phyloP scores from a whole-genome alignment of 1,140 invertebrate species.

The Leucophenga varia region DNA sequence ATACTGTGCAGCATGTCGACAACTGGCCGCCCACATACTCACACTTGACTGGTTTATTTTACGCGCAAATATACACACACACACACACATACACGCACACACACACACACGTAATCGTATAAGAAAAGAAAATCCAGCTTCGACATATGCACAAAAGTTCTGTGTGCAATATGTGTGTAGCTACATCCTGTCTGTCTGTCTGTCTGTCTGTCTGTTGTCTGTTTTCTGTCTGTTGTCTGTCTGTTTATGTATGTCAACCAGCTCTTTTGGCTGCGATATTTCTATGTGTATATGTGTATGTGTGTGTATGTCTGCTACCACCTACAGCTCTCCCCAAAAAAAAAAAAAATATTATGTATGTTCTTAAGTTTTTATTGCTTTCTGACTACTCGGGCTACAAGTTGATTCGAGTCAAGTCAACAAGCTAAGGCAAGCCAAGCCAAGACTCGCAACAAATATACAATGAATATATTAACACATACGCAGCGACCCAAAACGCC shows the following conservation, averaged over 20 bases:
- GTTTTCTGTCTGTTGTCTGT: neutral
- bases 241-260: constrained; percentile 32
- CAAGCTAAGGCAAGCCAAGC: constrained; percentile 18
- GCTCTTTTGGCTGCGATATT: no score
- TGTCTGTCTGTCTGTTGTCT: neutral
- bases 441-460: no score
- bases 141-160: constrained; percentile 23
- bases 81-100: constrained; percentile 9
- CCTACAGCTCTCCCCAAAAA: no score
- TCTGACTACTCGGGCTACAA: constrained; percentile 45
- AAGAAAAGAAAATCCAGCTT: constrained; percentile 29
- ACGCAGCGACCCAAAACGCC: constrained; percentile 7
- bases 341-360: no score
- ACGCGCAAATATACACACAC: constrained; percentile 12
- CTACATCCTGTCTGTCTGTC: constrained; percentile 2
- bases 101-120: constrained; percentile 38
- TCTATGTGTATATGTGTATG: constrained; percentile 5
- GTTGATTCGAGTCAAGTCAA: constrained; percentile 5
- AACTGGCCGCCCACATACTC: no score
- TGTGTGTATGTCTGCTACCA: constrained; percentile 2
- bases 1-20: no score
- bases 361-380: constrained; percentile 53
- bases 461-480: no score
- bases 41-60: no score
- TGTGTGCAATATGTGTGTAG: constrained; percentile 18